These are phyloP conservation scores for Clytia hemisphaerica DNA, from an alignment of 30 jellyfish, hydroid and myxozoan species.

Conservation along the genomic window DNA sequence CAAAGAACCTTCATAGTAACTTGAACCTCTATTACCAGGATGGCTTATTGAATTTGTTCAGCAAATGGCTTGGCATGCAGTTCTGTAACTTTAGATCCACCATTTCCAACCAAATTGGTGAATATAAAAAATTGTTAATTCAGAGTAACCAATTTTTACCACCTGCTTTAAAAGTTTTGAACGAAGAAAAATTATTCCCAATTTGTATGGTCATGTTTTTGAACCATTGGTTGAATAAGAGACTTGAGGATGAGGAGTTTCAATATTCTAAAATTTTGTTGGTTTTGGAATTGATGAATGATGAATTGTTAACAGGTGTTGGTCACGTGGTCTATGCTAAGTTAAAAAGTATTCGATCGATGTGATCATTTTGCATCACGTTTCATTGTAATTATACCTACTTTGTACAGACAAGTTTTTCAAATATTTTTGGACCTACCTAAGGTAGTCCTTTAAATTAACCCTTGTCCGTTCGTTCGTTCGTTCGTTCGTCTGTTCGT, in stretches of 20 bases:
- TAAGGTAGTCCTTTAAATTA: too few species aligned
- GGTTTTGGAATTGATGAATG: conserved; percentile 3
- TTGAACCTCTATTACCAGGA: neutral
- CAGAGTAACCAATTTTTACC: neutral
- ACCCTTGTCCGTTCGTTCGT: too few species aligned
- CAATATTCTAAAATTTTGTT: neutral
- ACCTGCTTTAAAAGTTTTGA: neutral
- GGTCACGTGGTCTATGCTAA: conserved; percentile 19
- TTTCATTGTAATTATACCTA: too few species aligned
- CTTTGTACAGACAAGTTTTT: too few species aligned
- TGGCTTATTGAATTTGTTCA: neutral
- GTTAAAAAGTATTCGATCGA: neutral
- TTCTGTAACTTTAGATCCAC: neutral
- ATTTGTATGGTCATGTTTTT: conserved; percentile 1
- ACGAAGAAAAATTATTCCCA: neutral
- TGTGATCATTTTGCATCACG: too few species aligned
- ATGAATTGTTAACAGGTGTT: neutral
- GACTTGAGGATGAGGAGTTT: neutral
- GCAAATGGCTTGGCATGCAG: conserved; percentile 4
- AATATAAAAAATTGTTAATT: neutral
- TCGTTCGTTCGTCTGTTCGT: too few species aligned
- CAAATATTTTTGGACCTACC: too few species aligned
- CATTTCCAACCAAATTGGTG: neutral
- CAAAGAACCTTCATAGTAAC: too few species aligned
- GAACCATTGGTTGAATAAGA: neutral